These are phyloP conservation scores for Sepioteuthis lessoniana DNA, from an alignment of 2,888 invertebrate species.

Conservation along the genomic window DNA sequence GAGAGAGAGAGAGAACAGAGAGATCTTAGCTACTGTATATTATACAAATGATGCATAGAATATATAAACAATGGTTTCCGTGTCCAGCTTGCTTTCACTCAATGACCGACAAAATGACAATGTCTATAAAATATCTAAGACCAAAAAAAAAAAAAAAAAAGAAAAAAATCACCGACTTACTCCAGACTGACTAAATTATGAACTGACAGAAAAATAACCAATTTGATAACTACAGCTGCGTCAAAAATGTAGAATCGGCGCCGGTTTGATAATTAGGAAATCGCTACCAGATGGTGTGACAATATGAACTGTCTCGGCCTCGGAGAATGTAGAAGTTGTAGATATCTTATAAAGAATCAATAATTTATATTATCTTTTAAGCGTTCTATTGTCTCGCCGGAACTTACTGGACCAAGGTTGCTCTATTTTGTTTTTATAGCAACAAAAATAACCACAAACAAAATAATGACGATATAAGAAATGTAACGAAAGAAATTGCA, in stretches of 20 bases:
- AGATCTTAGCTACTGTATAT: too few species aligned
- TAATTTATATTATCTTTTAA: neutral
- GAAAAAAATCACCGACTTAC: neutral
- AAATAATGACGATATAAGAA: too few species aligned
- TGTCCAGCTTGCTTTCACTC: too few species aligned
- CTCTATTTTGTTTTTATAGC: too few species aligned
- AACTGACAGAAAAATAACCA: neutral
- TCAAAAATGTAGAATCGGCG: neutral
- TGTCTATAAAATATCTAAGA: too few species aligned
- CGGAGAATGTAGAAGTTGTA: neutral
- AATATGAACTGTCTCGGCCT: neutral
- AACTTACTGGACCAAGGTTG: neutral
- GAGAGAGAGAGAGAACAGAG: too few species aligned
- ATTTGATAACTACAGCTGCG: neutral
- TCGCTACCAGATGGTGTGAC: neutral
- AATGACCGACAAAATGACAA: too few species aligned
- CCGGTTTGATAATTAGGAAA: neutral
- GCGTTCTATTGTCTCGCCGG: neutral
- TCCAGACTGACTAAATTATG: neutral
- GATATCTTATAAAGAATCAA: neutral
- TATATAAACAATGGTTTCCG: too few species aligned
- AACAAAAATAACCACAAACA: too few species aligned
- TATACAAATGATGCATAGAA: too few species aligned
- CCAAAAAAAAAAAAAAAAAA: neutral
- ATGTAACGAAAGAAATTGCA: too few species aligned